phyloP scores from a whole-genome alignment of 2,888 invertebrate genomes.

The Sclerodermus sp. region DNA sequence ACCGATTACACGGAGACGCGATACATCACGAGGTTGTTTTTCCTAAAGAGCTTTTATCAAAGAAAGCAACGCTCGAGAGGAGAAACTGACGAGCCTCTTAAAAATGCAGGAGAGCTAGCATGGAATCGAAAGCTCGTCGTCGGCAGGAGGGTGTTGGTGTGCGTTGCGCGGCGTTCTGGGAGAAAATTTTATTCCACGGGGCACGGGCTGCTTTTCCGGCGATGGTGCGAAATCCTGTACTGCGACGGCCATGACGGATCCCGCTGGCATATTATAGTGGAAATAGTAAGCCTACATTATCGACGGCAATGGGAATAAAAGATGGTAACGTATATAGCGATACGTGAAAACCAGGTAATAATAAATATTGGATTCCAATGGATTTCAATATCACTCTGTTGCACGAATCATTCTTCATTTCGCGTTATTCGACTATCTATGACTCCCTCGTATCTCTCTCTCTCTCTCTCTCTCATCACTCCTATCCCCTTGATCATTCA shows the following conservation, averaged over 20 bases:
- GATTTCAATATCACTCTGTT: conserved; percentile 30
- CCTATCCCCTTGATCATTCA: neutral
- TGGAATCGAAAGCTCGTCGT: too few species aligned
- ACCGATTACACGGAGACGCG: too few species aligned
- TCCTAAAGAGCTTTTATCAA: neutral
- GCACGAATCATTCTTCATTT: conserved; percentile 23
- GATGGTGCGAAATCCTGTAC: too few species aligned
- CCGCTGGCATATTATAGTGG: neutral
- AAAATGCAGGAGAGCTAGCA: too few species aligned
- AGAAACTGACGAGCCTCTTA: neutral
- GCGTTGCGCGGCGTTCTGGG: too few species aligned
- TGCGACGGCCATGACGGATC: neutral
- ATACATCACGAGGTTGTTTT: too few species aligned
- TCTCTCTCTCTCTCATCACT: neutral
- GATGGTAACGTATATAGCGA: conserved; percentile 7
- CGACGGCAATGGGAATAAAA: neutral
- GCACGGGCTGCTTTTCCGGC: too few species aligned
- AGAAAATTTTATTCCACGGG: too few species aligned
- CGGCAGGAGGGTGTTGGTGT: too few species aligned
- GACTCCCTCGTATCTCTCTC: neutral
- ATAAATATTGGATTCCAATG: conserved; percentile 33
- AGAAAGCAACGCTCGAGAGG: neutral
- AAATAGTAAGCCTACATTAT: neutral
- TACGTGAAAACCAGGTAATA: conserved; percentile 17
- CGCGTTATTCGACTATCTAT: conserved; percentile 13